These are phyloP conservation scores for Phainopepla nitens DNA, from an alignment of 2,113 vertebrate genomes.

Conservation along the genomic window DNA sequence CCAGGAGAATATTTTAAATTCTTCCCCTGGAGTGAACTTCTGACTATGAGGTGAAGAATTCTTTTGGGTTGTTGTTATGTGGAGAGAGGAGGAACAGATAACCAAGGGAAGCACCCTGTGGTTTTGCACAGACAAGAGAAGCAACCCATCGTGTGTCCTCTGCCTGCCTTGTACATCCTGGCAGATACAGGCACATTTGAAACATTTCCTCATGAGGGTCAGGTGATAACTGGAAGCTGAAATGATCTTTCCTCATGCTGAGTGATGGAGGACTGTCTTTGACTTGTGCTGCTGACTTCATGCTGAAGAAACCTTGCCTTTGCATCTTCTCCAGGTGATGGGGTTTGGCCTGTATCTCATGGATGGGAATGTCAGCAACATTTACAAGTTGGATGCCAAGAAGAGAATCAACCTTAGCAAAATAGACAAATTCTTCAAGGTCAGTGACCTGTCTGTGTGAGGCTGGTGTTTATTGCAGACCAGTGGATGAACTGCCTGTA, in stretches of 20 bases:
- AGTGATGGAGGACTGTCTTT: neutral
- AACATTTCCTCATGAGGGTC: neutral
- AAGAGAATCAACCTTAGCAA: conserved; percentile 99
- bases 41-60: neutral
- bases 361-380: conserved; percentile 98
- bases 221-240: neutral
- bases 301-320: neutral
- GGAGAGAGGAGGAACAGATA: neutral
- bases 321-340: conserved; percentile 84
- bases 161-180: neutral
- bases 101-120: neutral
- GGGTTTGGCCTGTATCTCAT: conserved; percentile 97
- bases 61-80: neutral
- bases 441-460: conserved; percentile 53
- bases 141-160: neutral
- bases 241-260: neutral
- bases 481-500: rapidly evolving
- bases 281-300: neutral
- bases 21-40: neutral
- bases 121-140: neutral
- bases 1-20: neutral
- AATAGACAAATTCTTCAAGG: conserved; percentile 99
- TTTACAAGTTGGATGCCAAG: conserved; percentile 97
- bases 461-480: neutral
- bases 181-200: neutral